Conservation (phyloP, 1,140 invertebrate genomes). For the Vanessa atalanta region DNA sequence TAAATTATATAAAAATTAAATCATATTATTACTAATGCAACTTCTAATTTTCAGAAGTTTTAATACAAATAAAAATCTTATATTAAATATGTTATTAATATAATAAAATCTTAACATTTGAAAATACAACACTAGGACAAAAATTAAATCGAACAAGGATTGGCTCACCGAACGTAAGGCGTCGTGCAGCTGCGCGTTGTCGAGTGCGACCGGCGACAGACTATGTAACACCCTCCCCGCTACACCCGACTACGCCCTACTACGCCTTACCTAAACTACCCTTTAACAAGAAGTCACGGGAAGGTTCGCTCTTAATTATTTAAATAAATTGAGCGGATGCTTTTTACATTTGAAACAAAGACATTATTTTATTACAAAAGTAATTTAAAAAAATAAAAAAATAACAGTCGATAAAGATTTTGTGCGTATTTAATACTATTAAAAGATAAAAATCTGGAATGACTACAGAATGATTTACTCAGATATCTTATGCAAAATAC, state of each 20-base stretch:
- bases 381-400: too few species aligned
- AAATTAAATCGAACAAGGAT: slow-evolving; percentile 42
- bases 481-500: too few species aligned
- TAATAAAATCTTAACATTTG: too few species aligned
- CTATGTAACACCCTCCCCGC: slow-evolving; percentile 42
- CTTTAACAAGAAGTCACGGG: slow-evolving; percentile 39
- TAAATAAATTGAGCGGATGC: slow-evolving; percentile 18
- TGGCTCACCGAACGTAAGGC: slow-evolving; percentile 52
- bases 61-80: background rate
- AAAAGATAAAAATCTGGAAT: too few species aligned
- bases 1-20: too few species aligned
- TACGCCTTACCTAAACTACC: slow-evolving; percentile 54
- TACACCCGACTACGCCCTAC: slow-evolving; percentile 42
- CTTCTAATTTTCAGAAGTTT: too few species aligned
- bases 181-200: slow-evolving; percentile 60
- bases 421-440: too few species aligned
- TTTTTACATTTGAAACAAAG: background rate
- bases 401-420: too few species aligned
- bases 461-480: too few species aligned
- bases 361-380: too few species aligned
- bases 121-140: slow-evolving; percentile 5
- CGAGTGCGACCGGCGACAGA: slow-evolving; percentile 53
- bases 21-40: too few species aligned
- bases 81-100: too few species aligned
- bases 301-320: slow-evolving; percentile 9